phyloP scores from a whole-genome alignment of 1,140 invertebrate genomes.

The Augochlora pura region DNA sequence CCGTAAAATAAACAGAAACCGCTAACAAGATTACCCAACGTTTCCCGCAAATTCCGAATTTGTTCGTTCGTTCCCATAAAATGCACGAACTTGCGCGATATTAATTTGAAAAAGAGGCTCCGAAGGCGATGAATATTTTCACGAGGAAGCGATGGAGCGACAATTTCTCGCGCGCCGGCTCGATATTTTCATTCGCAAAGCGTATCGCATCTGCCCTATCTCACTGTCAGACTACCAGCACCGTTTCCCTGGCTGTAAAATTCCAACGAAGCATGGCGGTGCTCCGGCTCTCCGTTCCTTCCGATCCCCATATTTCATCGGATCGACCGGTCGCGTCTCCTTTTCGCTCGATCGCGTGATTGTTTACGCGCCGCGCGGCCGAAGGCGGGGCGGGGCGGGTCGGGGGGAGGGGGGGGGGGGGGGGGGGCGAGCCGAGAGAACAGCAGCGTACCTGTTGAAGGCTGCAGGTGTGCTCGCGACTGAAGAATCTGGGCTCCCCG shows the following conservation, averaged over 20 bases:
- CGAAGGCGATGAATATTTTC: no score
- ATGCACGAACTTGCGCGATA: no score
- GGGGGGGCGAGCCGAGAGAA: neutral
- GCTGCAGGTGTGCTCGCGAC: conserved; percentile 32
- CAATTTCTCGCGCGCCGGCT: no score
- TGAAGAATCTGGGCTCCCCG: conserved; percentile 2
- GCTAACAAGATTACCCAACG: no score
- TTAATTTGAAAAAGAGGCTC: no score
- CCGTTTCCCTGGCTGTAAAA: conserved; percentile 14
- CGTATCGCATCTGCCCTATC: neutral
- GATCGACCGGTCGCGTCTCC: conserved; percentile 16
- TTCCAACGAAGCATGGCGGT: neutral
- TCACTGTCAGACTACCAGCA: neutral
- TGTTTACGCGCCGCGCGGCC: conserved; percentile 52
- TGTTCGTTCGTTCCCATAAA: no score
- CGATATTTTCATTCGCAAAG: neutral
- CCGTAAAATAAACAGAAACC: no score
- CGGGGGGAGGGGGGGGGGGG: no score
- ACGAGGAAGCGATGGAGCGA: no score
- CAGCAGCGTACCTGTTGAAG: conserved; percentile 60
- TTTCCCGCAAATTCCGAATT: no score
- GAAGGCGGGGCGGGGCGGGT: neutral
- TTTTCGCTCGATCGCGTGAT: conserved; percentile 46
- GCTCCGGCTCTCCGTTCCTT: neutral
- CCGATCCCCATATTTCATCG: neutral